These are phyloP conservation scores for Neuroterus valhalla DNA, from an alignment of 1,140 invertebrate genomes.

Conservation along the genomic window DNA sequence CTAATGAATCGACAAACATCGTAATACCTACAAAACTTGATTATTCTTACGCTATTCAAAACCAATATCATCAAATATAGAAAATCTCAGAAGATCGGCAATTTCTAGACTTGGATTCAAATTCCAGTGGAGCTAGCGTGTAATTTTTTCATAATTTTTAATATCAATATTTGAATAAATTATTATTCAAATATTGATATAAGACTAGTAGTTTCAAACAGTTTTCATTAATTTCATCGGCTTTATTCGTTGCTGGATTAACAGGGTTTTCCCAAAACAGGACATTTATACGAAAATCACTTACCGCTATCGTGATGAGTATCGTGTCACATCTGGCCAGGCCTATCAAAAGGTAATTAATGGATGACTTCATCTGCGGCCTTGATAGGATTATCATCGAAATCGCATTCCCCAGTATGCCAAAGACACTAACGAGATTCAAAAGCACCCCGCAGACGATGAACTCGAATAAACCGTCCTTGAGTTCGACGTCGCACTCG, in stretches of 20 bases:
- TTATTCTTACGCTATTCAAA: too few relatives aligned
- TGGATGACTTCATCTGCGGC: slow-evolving; percentile 95
- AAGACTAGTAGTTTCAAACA: too few relatives aligned
- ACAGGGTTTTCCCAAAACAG: neutral
- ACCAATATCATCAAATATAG: too few relatives aligned
- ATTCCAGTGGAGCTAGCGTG: too few relatives aligned
- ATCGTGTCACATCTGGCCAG: slow-evolving; percentile 93
- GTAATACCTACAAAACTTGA: too few relatives aligned
- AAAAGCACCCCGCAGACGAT: slow-evolving; percentile 89
- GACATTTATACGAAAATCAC: slow-evolving; percentile 27
- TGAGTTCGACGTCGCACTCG: slow-evolving; percentile 72
- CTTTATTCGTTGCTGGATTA: neutral
- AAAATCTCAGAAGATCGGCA: too few relatives aligned
- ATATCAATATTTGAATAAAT: too few relatives aligned
- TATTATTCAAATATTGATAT: too few relatives aligned
- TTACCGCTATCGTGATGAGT: slow-evolving; percentile 86
- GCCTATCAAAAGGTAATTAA: slow-evolving; percentile 94
- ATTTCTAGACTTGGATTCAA: too few relatives aligned
- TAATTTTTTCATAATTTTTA: too few relatives aligned
- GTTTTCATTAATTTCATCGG: neutral
- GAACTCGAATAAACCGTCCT: slow-evolving; percentile 83
- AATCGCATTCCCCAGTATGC: slow-evolving; percentile 91
- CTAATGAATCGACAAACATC: too few relatives aligned
- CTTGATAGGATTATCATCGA: slow-evolving; percentile 93
- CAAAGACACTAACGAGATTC: slow-evolving; percentile 87